Evolutionary conservation across 30 jellyfish, hydroid and myxozoan species (phyloP).

Genomic region (Turritopsis dohrnii): DNA sequence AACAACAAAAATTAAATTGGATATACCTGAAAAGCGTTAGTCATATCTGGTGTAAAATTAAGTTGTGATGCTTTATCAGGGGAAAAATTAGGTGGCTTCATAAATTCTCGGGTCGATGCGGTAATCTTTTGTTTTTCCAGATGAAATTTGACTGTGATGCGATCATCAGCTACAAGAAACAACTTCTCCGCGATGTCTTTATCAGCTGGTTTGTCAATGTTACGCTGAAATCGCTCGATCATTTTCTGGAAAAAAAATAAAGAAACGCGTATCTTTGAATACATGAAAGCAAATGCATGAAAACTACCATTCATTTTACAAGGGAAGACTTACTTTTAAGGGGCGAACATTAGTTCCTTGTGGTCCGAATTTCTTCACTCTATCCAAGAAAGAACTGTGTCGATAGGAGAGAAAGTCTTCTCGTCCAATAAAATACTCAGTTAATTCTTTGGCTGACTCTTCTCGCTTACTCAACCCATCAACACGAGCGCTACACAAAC

Average conservation of each 20-base stretch:
- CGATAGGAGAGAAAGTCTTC: constrained; percentile 62
- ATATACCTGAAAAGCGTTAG: constrained; percentile 61
- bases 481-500: constrained; percentile 69
- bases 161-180: constrained; percentile 68
- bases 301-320: neutral
- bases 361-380: constrained; percentile 89
- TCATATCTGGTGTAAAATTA: constrained; percentile 63
- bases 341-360: constrained; percentile 60
- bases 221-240: constrained; percentile 57
- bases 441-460: constrained; percentile 52
- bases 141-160: constrained; percentile 54
- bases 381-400: constrained; percentile 50
- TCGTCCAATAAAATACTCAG: constrained; percentile 61
- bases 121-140: constrained; percentile 55
- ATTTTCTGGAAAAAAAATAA: constrained; percentile 39
- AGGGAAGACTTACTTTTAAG: constrained; percentile 35
- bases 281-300: neutral
- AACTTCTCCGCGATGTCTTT: constrained; percentile 56
- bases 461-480: constrained; percentile 80
- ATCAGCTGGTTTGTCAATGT: constrained; percentile 50
- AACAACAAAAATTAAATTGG: neutral
- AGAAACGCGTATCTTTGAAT: neutral
- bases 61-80: constrained; percentile 73
- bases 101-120: constrained; percentile 81
- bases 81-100: constrained; percentile 71